These are phyloP conservation scores for Lytechinus pictus DNA, from an alignment of 35 echinoderm and acorn worm species.

Conservation along the genomic window DNA sequence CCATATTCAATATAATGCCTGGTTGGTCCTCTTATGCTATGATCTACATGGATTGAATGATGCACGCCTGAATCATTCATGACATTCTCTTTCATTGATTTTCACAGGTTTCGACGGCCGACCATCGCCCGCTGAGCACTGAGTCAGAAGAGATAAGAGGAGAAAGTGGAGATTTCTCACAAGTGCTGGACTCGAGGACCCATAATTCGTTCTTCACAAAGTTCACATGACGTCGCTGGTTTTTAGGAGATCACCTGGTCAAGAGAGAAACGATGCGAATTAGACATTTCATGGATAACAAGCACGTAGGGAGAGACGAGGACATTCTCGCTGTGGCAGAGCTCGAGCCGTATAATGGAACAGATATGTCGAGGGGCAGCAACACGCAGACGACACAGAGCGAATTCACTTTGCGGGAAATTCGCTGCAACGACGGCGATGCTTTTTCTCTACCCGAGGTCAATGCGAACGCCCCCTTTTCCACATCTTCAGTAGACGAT, in stretches of 20 bases:
- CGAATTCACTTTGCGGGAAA: conserved; percentile 1
- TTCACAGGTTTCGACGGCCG: background rate
- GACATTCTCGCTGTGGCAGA: background rate
- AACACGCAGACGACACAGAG: background rate
- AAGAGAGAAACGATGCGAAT: conserved; percentile 60
- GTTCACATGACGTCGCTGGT: background rate
- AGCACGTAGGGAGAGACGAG: conserved; percentile 30
- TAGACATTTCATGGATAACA: conserved; percentile 74
- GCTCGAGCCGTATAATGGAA: conserved; percentile 21
- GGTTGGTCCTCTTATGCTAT: background rate
- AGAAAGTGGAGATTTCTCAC: background rate
- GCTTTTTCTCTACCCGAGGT: conserved; percentile 43
- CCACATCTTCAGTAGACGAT: background rate
- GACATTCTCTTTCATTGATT: background rate
- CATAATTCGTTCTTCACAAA: background rate
- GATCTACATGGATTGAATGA: background rate
- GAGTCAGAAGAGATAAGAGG: background rate
- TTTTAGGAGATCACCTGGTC: background rate
- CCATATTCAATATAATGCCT: background rate
- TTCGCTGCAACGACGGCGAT: conserved; percentile 2
- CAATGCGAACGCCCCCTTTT: conserved; percentile 55
- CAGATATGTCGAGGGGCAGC: conserved; percentile 5
- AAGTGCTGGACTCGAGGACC: background rate
- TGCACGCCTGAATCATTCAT: background rate
- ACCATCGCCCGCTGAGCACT: background rate